phyloP scores from a whole-genome alignment of 2,113 vertebrate species.

The Aegotheles bennettii region DNA sequence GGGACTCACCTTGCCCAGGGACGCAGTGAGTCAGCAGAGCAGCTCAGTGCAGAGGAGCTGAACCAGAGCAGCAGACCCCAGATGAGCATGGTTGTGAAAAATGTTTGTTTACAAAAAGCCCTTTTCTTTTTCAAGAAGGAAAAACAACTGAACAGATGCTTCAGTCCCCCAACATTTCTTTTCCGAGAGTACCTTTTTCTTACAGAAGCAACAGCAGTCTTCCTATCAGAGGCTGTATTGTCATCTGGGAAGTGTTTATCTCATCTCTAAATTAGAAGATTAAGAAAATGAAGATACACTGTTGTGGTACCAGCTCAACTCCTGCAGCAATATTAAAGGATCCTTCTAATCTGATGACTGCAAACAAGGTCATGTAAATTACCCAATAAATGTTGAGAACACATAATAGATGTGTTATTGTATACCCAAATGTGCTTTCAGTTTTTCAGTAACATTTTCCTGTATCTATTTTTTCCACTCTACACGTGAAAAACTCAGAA shows the following conservation, averaged over 20 bases:
- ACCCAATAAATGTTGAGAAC: background rate
- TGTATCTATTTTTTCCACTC: background rate
- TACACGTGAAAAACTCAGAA: background rate
- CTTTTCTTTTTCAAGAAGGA: background rate
- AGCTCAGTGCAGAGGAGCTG: background rate
- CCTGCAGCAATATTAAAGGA: background rate
- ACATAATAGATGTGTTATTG: background rate
- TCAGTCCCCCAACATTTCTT: background rate
- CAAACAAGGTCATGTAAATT: background rate
- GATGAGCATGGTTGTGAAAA: background rate
- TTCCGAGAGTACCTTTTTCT: background rate
- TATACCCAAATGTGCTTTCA: background rate
- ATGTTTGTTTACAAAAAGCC: background rate
- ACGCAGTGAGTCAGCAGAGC: background rate
- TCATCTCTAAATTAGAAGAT: background rate
- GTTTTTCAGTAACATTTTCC: background rate
- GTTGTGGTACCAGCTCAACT: background rate
- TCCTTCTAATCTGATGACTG: background rate
- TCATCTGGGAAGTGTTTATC: background rate
- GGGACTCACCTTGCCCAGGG: background rate
- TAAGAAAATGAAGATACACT: background rate
- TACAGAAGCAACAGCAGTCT: background rate
- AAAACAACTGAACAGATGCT: background rate
- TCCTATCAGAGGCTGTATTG: background rate
- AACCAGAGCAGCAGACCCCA: background rate